Evolutionary conservation across 2,113 vertebrate species (phyloP).

Genomic region (Orthonyx spaldingii): DNA sequence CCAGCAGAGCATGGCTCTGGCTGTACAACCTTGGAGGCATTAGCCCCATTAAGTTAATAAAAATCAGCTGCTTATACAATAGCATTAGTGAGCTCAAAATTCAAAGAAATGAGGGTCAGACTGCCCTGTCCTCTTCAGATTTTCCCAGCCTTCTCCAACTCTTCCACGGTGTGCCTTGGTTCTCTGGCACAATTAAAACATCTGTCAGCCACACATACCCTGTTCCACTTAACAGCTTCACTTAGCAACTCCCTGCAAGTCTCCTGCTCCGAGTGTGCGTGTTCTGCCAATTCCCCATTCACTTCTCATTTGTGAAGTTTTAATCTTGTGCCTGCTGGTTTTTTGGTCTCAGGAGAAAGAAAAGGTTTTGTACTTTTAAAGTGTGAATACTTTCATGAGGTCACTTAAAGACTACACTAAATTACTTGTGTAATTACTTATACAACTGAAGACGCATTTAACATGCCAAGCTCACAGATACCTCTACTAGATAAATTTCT

Average conservation of each 20-base stretch:
- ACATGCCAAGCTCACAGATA: not conserved
- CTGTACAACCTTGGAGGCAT: accelerated
- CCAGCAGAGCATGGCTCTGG: not conserved
- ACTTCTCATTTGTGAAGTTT: constrained; percentile 29
- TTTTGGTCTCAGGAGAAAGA: constrained; percentile 49
- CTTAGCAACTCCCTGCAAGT: constrained; percentile 15
- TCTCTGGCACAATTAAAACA: not conserved
- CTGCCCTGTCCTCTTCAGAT: not conserved
- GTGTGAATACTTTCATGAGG: constrained; percentile 53
- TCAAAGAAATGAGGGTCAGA: not conserved
- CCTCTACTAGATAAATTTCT: not conserved
- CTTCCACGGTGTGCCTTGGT: not conserved
- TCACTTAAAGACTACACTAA: constrained; percentile 4
- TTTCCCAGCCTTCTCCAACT: not conserved
- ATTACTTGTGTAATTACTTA: constrained; percentile 48
- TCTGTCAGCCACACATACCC: constrained; percentile 8
- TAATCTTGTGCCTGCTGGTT: constrained; percentile 44
- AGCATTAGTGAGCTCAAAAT: not conserved
- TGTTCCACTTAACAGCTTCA: constrained; percentile 24
- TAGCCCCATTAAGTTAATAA: not conserved
- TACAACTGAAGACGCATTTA: constrained; percentile 13
- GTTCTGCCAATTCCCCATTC: constrained; percentile 46
- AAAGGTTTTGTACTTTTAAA: constrained; percentile 54
- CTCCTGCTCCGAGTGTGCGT: not conserved
- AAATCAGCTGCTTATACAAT: not conserved